Evolutionary conservation across 1,140 invertebrate species (phyloP).

Genomic region (Drosophila orena): DNA sequence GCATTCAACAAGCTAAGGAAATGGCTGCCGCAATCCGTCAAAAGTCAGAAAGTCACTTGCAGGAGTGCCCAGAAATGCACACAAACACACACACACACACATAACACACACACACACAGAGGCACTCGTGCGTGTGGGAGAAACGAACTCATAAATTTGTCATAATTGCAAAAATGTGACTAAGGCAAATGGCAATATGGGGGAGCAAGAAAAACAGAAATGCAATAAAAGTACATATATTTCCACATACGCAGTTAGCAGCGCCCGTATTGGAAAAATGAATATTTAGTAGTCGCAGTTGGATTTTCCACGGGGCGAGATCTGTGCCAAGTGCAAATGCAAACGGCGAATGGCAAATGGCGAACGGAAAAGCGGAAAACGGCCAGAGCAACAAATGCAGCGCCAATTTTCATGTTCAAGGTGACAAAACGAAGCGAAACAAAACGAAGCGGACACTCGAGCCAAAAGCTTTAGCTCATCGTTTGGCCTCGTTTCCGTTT

Average conservation of each 20-base stretch:
- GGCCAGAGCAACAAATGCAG: constrained; percentile 46
- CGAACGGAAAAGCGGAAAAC: constrained; percentile 42
- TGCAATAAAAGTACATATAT: constrained; percentile 65
- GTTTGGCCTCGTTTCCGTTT: constrained; percentile 66
- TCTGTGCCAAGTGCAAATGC: constrained; percentile 72
- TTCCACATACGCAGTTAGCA: constrained; percentile 46
- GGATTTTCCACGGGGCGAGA: constrained; percentile 26
- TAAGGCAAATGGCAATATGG: constrained; percentile 61
- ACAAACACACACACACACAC: too few species aligned
- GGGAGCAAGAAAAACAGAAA: constrained; percentile 51
- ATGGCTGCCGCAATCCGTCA: constrained; percentile 64
- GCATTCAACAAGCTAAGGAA: constrained; percentile 34
- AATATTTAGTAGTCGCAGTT: constrained; percentile 25
- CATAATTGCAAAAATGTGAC: constrained; percentile 80
- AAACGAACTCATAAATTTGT: constrained; percentile 82
- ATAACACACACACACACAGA: constrained; percentile 14
- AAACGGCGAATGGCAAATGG: constrained; percentile 15
- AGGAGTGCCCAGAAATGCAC: constrained; percentile 46
- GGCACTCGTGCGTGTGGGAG: constrained; percentile 58
- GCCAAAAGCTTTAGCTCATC: constrained; percentile 65
- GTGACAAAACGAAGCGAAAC: constrained; percentile 46
- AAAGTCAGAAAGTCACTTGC: constrained; percentile 71
- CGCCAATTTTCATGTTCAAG: constrained; percentile 56
- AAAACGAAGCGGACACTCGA: constrained; percentile 60
- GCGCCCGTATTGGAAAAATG: constrained; percentile 54